Evolutionary conservation across 2,888 invertebrate genomes (phyloP).

Genomic region (Eurytoma californica): DNA sequence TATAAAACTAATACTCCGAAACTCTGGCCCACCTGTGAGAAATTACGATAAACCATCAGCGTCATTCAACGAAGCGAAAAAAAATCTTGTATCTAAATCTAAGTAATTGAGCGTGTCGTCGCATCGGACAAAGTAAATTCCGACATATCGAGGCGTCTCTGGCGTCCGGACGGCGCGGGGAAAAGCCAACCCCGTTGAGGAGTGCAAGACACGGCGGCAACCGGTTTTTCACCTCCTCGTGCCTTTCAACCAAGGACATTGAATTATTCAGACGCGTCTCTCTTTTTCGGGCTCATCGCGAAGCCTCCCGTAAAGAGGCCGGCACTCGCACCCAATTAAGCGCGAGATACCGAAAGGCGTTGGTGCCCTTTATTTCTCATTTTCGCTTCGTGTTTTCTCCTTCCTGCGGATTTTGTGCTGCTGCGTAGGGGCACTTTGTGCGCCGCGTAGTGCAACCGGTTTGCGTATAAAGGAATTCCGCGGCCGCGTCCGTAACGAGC

Average conservation of each 20-base stretch:
- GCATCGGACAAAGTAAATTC: slow-evolving; percentile 8
- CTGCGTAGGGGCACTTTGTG: background rate
- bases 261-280: slow-evolving; percentile 8
- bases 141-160: background rate
- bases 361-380: background rate
- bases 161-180: background rate
- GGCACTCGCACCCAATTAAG: slow-evolving; percentile 17
- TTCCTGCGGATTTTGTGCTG: background rate
- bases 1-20: no score
- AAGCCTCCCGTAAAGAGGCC: background rate
- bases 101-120: background rate
- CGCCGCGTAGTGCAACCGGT: slow-evolving; percentile 18
- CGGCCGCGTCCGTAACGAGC: background rate
- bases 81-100: background rate
- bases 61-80: background rate
- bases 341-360: slow-evolving; percentile 3
- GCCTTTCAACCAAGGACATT: slow-evolving; percentile 20
- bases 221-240: slow-evolving; percentile 29
- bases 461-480: slow-evolving; percentile 23
- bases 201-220: slow-evolving; percentile 12
- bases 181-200: slow-evolving; percentile 14
- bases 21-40: background rate
- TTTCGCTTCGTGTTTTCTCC: slow-evolving; percentile 6
- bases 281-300: slow-evolving; percentile 4
- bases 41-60: slow-evolving; percentile 12